Conservation (phyloP, 1,140 invertebrate species). For the Leguminivora glycinivorella region DNA sequence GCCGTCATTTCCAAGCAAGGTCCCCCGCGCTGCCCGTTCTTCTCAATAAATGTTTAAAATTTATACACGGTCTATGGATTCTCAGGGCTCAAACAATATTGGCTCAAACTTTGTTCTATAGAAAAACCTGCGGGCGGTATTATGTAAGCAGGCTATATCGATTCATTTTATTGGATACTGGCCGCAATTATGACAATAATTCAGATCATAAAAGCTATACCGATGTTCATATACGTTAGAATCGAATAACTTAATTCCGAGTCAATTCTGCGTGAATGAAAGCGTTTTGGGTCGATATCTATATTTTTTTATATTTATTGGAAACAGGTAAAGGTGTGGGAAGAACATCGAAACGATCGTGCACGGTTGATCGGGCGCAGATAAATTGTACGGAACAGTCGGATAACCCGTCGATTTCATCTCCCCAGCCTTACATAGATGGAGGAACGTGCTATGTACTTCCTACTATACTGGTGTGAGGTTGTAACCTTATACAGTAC, state of each 20-base stretch:
- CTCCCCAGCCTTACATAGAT: slow-evolving; percentile 34
- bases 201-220: slow-evolving; percentile 69
- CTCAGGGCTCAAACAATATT: slow-evolving; percentile 45
- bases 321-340: slow-evolving; percentile 68
- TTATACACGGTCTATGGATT: slow-evolving; percentile 45
- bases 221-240: slow-evolving; percentile 71
- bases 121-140: slow-evolving; percentile 70
- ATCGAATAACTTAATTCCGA: slow-evolving; percentile 69
- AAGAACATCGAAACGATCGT: slow-evolving; percentile 63
- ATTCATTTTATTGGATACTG: slow-evolving; percentile 77
- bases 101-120: slow-evolving; percentile 50
- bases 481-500: neutral
- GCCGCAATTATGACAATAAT: slow-evolving; percentile 77
- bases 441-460: slow-evolving; percentile 2
- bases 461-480: slow-evolving; percentile 2
- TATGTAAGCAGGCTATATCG: slow-evolving; percentile 71
- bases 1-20: slow-evolving; percentile 56
- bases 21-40: slow-evolving; percentile 35
- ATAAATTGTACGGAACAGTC: slow-evolving; percentile 61
- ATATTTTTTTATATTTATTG: slow-evolving; percentile 62
- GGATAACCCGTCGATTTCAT: slow-evolving; percentile 39
- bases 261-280: slow-evolving; percentile 58
- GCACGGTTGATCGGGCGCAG: slow-evolving; percentile 58
- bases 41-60: slow-evolving; percentile 39
- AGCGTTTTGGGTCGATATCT: slow-evolving; percentile 53